Conservation (phyloP, 1,140 invertebrate species). For the Cotesia vestalis region DNA sequence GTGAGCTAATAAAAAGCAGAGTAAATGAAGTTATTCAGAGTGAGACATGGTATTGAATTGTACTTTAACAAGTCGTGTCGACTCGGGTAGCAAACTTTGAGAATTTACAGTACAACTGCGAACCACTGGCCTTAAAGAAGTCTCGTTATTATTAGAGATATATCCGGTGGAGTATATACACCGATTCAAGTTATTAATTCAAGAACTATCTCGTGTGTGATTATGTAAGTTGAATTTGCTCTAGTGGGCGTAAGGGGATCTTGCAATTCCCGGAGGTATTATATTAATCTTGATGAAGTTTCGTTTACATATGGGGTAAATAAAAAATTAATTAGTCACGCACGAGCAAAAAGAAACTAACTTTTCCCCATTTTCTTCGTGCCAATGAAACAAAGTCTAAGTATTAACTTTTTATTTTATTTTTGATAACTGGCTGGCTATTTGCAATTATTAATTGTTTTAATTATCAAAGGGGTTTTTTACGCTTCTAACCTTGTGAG, state of each 20-base stretch:
- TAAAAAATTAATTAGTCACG: background rate
- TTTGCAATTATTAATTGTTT: too few species aligned
- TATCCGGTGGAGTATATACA: constrained; percentile 27
- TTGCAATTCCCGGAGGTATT: too few species aligned
- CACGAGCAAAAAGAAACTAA: background rate
- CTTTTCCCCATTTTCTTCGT: background rate
- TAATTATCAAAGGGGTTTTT: background rate
- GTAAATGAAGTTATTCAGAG: background rate
- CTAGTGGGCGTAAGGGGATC: too few species aligned
- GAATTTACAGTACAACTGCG: constrained; percentile 56
- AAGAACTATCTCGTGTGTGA: too few species aligned
- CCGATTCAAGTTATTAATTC: too few species aligned
- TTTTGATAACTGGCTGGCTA: too few species aligned
- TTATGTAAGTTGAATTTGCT: too few species aligned
- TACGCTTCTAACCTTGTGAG: constrained; percentile 79
- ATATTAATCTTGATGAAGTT: too few species aligned
- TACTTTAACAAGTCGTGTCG: background rate
- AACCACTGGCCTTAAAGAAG: constrained; percentile 39
- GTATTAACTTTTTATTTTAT: too few species aligned
- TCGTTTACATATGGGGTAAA: too few species aligned
- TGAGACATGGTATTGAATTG: background rate
- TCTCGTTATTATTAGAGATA: constrained; percentile 43
- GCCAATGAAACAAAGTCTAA: too few species aligned
- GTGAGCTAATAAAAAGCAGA: background rate
- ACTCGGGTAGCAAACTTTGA: constrained; percentile 40